A percentile compares a stretch with the other conserved stretches of the same genome.
Conservation (phyloP, 2,113 vertebrate species). For the Artemisiospiza belli region DNA sequence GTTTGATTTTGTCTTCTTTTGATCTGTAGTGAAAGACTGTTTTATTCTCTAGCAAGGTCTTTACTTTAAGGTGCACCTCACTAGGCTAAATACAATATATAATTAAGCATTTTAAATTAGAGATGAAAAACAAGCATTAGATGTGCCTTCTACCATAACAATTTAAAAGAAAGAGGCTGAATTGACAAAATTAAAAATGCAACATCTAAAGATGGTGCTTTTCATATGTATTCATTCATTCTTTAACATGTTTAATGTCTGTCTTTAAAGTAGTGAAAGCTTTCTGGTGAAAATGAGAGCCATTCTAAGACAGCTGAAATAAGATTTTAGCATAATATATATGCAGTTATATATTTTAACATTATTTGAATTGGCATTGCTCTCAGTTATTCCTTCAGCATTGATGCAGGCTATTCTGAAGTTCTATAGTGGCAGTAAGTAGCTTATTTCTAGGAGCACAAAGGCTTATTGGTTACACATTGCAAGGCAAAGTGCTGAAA, state of each 20-base stretch:
- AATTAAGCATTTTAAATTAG: not conserved
- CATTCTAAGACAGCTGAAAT: not conserved
- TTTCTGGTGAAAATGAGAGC: slow-evolving; percentile 34
- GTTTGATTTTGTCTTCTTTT: not conserved
- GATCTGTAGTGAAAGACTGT: not conserved
- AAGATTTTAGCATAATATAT: not conserved
- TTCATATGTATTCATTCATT: not conserved
- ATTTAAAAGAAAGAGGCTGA: not conserved
- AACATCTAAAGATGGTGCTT: not conserved
- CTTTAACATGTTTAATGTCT: not conserved
- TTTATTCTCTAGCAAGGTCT: not conserved
- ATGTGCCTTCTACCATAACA: not conserved
- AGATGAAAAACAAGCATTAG: not conserved
- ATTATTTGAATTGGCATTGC: not conserved
- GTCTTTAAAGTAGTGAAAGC: not conserved
- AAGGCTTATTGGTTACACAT: not conserved
- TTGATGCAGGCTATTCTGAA: not conserved
- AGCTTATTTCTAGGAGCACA: not conserved
- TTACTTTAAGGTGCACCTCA: not conserved
- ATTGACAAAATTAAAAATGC: not conserved
- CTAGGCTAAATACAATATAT: no score
- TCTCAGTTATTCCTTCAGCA: not conserved
- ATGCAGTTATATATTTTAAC: not conserved
- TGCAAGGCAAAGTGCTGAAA: not conserved
- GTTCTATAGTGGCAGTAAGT: not conserved